These are phyloP conservation scores for Drosophila saltans DNA, from an alignment of 1,140 invertebrate genomes.

Conservation along the genomic window DNA sequence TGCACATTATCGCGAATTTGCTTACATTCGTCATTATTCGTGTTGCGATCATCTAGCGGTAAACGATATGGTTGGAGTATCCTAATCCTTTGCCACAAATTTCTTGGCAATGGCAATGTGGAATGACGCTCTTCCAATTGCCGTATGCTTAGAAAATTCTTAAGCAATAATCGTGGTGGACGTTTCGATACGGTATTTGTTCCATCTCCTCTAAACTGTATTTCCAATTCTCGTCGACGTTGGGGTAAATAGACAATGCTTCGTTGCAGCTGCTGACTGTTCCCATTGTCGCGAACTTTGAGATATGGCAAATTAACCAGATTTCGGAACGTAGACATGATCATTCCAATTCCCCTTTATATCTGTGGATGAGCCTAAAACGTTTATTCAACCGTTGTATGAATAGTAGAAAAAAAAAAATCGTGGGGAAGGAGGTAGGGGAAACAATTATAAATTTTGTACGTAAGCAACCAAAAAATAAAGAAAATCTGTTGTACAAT, in stretches of 20 bases:
- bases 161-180: conserved; percentile 33
- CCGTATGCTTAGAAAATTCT: background rate
- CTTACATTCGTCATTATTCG: background rate
- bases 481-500: background rate
- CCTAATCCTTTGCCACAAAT: background rate
- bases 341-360: background rate
- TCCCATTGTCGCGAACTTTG: background rate
- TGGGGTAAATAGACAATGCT: background rate
- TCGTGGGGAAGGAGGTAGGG: background rate
- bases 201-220: background rate
- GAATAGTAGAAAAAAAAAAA: too few relatives aligned
- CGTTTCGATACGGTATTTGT: conserved; percentile 6
- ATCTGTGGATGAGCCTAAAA: background rate
- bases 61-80: background rate
- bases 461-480: background rate
- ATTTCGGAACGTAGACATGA: background rate
- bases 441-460: background rate
- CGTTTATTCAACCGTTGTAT: background rate
- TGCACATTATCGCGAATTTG: background rate
- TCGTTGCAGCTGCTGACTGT: background rate
- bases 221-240: background rate
- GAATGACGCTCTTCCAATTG: background rate
- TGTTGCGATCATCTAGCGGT: background rate
- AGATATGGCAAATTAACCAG: background rate
- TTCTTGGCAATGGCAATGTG: background rate